Base-by-base conservation (phyloP, 2,888 invertebrate species). In the Netelia virgata region DNA sequence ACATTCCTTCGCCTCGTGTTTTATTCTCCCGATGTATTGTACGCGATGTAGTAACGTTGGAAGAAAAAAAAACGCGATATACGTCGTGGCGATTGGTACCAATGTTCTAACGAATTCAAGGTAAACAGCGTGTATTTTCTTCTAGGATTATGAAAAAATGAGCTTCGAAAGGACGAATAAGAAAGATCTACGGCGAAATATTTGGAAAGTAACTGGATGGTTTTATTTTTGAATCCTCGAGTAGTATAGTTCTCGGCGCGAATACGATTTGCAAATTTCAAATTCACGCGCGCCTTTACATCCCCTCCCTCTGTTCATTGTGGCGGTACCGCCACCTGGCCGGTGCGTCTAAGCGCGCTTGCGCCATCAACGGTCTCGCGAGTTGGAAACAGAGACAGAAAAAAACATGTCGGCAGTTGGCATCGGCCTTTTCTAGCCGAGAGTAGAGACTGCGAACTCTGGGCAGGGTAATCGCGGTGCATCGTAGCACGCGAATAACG, bases 401-500 rank as follows among this genome's bases (percentile, higher is more conserved):
- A 84, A 77, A 78, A 88, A 86, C 82, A 88, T 88, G 88, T 87
- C 88, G 88, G 86, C 86, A 89, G 87, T 88, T 88, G 88, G 87
- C 87, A 88, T 86, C 85, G 86, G 88, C 86, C 81, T 86, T 88
- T 88, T 87, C 86, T 86, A 88, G 87, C 86, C 83, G 85, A 86
- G 86, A 81, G 72, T 72, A 82, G 83, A 83, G 86, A 76, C 75
- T 84, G 83, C 86, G 86, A 83, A 83, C 82, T 84, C 82, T 84
- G 84, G 73, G 76, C 82, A 84, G 75, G 80, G 78, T 89, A 91
- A 90, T 90, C 90, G 90, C 88, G 89, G 89, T 91, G 90, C 90
- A 90, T 90, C 90, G 88, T 89, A 88, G 91, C 91, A 90, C 91
- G 90, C 91, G 91, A 91, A 90, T 89, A 88, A 89, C 90, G 90